Conservation (phyloP, 2,113 vertebrate species). For the Miniopterus natalensis region DNA sequence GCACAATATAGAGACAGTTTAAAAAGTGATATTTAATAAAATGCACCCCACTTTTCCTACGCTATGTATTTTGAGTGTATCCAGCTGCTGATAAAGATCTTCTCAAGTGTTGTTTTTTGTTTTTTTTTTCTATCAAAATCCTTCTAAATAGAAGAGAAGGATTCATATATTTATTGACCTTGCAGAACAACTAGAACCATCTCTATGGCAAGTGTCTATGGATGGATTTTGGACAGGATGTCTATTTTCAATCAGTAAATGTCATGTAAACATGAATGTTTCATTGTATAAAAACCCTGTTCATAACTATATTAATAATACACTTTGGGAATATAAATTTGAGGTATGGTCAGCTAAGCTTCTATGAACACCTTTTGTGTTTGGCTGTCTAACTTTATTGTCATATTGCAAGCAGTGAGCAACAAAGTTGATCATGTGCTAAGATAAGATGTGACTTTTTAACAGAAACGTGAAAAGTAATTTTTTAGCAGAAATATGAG, state of each 20-base stretch:
- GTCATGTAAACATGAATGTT: not conserved
- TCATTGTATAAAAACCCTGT: not conserved
- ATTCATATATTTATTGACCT: not conserved
- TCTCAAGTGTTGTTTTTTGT: not conserved
- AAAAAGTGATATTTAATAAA: slow-evolving; percentile 33
- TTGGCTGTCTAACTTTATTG: not conserved
- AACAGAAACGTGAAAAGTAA: not conserved
- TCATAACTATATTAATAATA: not conserved
- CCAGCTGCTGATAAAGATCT: not conserved
- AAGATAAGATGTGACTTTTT: not conserved
- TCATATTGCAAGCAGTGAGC: not conserved
- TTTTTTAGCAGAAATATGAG: slow-evolving; percentile 20
- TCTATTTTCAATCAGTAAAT: slow-evolving; percentile 47
- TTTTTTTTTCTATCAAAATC: not conserved
- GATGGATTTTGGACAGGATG: not conserved
- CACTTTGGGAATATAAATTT: not conserved
- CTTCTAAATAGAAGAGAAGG: not conserved
- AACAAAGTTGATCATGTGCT: slow-evolving; percentile 14
- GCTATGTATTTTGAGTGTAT: not conserved
- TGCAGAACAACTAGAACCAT: not conserved
- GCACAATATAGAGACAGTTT: not conserved
- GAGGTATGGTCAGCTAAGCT: not conserved
- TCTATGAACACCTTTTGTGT: not conserved
- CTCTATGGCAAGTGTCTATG: not conserved
- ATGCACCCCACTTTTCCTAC: not conserved